phyloP scores from a whole-genome alignment of 2,113 vertebrate species.

The Melanostigma gelatinosum region DNA sequence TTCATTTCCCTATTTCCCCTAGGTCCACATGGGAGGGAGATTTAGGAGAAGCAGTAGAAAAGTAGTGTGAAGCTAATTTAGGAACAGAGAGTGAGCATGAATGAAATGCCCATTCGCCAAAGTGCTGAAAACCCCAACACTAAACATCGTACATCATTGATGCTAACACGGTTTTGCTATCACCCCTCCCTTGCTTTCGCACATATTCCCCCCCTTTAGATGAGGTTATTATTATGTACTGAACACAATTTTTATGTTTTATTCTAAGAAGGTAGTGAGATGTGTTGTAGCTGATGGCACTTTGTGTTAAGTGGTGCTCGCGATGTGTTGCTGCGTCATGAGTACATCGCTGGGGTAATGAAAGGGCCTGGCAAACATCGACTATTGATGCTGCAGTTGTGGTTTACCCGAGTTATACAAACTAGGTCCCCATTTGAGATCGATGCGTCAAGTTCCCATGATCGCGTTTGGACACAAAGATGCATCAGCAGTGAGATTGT shows the following conservation, averaged over 20 bases:
- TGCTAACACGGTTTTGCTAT: slow-evolving; percentile 8
- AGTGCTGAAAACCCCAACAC: slow-evolving; percentile 21
- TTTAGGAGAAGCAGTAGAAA: slow-evolving; percentile 5
- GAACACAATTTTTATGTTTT: not conserved
- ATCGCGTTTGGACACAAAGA: not conserved
- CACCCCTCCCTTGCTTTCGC: slow-evolving; percentile 2
- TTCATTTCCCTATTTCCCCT: slow-evolving; percentile 34
- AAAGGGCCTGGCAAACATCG: not conserved
- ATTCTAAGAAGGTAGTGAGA: not conserved
- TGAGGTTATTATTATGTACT: not conserved
- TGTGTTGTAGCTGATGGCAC: not conserved
- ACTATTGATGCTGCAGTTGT: not conserved
- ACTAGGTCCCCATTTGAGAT: not conserved
- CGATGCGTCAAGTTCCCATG: not conserved
- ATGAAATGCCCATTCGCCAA: slow-evolving; percentile 11
- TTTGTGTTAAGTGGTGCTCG: not conserved
- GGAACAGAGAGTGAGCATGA: slow-evolving; percentile 8
- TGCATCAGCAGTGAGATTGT: not conserved
- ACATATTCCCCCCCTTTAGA: not conserved
- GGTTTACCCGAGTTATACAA: not conserved
- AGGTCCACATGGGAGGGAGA: not conserved
- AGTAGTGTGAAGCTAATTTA: slow-evolving; percentile 35
- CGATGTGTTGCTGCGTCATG: not conserved
- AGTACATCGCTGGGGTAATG: not conserved
- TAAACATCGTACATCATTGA: slow-evolving; percentile 36